Evolutionary conservation across 2,113 vertebrate species (phyloP), one percentile per base, ranked within the genome.

Genomic region (Megaceryle maxima): DNA sequence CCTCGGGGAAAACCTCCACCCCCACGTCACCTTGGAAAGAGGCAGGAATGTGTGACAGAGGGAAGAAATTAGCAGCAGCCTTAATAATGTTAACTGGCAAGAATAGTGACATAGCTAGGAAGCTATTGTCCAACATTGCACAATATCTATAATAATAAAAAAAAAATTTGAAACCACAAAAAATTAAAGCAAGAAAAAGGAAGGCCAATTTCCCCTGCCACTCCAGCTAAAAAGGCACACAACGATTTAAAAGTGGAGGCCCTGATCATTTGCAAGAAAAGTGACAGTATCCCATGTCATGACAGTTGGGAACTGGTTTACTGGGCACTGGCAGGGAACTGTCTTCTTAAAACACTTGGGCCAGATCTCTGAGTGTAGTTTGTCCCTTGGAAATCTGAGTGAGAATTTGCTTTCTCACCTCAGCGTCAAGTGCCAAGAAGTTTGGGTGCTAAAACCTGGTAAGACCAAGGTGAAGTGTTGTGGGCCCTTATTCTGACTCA

Each of bases 81-180:
- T 82, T 88, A 94, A 79, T 94, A 94, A 89, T 78, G 87, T 75
- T 87, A 93, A 66, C 77, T 88, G 55, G 85, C 93, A 91, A 94
- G 90, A 93, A 73, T n/a, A 87, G 90, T 92, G 77, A 95, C 86
- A 91, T 89, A 94, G 86, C 74, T 94, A 62, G 48, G 77, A 84
- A 96, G 62, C 48, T 92, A 91, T 93, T 95, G 88, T 86, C 70
- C 70, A 95, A 95, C 5, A 41, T 93, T 93, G 74, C 74, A 78
- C 69, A 94, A 90, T 82, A 33, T n/a, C 50, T 76, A 37, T 77
- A 74, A 73, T 62, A 82, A 88, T 91, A 76, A 92, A 64, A 92
- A 91, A 87, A 79, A 81, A 84, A 79, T 78, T 78, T 3, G 2
- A 79, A 91, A 50, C 48, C 70, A 51, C 31, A 46, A 44, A 69